phyloP scores from a whole-genome alignment of 2,113 vertebrate genomes.

The Paedocypris sp. region DNA sequence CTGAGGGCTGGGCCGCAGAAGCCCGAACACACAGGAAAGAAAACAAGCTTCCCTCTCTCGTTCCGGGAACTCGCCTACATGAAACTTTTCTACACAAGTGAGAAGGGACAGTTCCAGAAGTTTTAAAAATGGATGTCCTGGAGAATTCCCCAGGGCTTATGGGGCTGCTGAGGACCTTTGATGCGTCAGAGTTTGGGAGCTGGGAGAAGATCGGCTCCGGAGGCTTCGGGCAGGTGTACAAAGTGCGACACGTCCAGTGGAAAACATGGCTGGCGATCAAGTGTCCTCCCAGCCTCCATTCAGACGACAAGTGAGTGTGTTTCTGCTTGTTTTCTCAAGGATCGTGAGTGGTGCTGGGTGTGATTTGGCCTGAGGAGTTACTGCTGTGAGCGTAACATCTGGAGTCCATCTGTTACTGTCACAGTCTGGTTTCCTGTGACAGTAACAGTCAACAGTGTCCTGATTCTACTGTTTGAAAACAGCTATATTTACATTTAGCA shows the following conservation, averaged over 20 bases:
- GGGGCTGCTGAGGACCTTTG: slow-evolving; percentile 84
- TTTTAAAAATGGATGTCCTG: slow-evolving; percentile 68
- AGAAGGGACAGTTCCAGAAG: too few relatives aligned
- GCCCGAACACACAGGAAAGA: slow-evolving; percentile 37
- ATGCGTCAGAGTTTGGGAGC: slow-evolving; percentile 73
- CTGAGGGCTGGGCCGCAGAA: slow-evolving; percentile 49
- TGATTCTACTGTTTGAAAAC: too few relatives aligned
- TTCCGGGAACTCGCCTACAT: too few relatives aligned
- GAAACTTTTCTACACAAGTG: too few relatives aligned
- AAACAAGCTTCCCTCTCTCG: too few relatives aligned
- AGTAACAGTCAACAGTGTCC: too few relatives aligned
- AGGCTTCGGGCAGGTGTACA: slow-evolving; percentile 95
- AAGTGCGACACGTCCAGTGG: slow-evolving; percentile 91
- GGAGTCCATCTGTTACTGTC: too few relatives aligned
- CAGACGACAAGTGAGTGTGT: slow-evolving; percentile 84
- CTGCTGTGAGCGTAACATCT: too few relatives aligned
- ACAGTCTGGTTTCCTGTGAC: too few relatives aligned
- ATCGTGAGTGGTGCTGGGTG: too few relatives aligned
- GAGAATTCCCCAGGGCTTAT: slow-evolving; percentile 68
- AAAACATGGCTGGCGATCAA: slow-evolving; percentile 97
- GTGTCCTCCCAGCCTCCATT: slow-evolving; percentile 87
- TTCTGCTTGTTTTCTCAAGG: not conserved
- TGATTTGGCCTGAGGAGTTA: too few relatives aligned
- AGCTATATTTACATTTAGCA: too few relatives aligned
- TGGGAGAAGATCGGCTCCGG: slow-evolving; percentile 97